Base-by-base conservation (phyloP, 2,797 vertebrate genomes). In the Lepus townsendii region DNA sequence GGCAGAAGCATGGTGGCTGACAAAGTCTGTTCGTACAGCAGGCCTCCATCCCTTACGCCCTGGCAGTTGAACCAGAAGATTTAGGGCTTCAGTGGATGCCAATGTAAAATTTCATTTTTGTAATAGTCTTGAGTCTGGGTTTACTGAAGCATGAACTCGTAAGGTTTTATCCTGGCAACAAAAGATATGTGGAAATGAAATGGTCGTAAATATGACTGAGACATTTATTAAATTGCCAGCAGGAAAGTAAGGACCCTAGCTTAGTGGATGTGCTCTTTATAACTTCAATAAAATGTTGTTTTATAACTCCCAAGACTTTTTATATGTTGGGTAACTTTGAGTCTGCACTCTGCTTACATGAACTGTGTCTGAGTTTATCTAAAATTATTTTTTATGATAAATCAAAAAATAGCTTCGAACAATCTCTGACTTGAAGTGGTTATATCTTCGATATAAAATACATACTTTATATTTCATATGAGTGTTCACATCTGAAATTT, bases 121-220 rank as follows among this genome's bases (percentile, higher is more conserved):
- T 93, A 92, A 92, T 83, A 96, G 91, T 96, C 88, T 94, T 95
- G 80, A 90, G 93, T 95, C 91, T 97, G 89, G 57, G 27, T 91
- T 96, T 97, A 94, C 60, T 95, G 95, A 95, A 95, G 89, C 89
- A 42, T 89, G 89, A 95, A 95, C 83, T 96, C 50, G 82, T 88
- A 76, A 93, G 60, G 50, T 95, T 97, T 95, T 96, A 87, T 90
- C 68, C 76, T 96, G 94, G 93, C 93, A 94, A 82, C 91, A 80
- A 77, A 92, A 95, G 69, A 88, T 80, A 95, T 73, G 27, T 96
- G 96, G 94, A 95, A 92, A 91, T 94, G 73, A 95, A 96, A 73
- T 91, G 83, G 93, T 88, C 86, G 10, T 94, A 92, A 97, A 95
- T 94, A 80, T 88, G 91, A 82, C 82, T 78, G 63, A 95, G 93